Conservation (phyloP, 2,113 vertebrate genomes). For the Hylia prasina region DNA sequence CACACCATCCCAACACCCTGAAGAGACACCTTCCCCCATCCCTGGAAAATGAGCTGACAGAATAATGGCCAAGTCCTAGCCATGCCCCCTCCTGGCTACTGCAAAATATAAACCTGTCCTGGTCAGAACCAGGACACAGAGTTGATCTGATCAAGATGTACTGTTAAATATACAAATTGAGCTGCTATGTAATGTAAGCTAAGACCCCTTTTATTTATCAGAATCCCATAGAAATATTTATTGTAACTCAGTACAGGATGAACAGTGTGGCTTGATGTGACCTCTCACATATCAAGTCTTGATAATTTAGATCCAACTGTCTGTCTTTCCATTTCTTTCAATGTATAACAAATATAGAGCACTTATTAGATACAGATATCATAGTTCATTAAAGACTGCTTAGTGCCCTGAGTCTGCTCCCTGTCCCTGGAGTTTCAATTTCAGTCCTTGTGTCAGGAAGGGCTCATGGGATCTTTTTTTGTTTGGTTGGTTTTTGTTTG, state of each 20-base stretch:
- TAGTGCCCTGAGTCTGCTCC: not conserved
- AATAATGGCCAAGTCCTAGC: rapidly evolving
- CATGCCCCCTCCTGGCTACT: not conserved
- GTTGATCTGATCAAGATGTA: not conserved
- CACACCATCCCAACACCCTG: rapidly evolving
- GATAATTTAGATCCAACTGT: not conserved
- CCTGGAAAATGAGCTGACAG: not conserved
- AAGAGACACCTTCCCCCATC: not conserved
- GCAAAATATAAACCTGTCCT: not conserved
- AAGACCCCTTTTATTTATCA: not conserved
- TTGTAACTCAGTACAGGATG: not conserved
- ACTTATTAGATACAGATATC: not conserved
- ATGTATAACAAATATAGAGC: not conserved
- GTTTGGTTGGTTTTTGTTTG: no score
- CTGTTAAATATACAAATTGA: not conserved
- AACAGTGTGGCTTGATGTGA: not conserved
- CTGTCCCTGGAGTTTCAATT: not conserved
- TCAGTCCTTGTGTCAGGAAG: not conserved
- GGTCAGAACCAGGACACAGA: not conserved
- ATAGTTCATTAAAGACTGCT: not conserved
- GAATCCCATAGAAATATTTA: not conserved
- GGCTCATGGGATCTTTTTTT: not conserved
- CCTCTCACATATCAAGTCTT: not conserved
- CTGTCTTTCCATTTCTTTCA: not conserved
- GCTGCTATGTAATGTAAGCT: not conserved